Evolutionary conservation across 2,888 invertebrate species (phyloP).

Genomic region (Watsonalla binaria): DNA sequence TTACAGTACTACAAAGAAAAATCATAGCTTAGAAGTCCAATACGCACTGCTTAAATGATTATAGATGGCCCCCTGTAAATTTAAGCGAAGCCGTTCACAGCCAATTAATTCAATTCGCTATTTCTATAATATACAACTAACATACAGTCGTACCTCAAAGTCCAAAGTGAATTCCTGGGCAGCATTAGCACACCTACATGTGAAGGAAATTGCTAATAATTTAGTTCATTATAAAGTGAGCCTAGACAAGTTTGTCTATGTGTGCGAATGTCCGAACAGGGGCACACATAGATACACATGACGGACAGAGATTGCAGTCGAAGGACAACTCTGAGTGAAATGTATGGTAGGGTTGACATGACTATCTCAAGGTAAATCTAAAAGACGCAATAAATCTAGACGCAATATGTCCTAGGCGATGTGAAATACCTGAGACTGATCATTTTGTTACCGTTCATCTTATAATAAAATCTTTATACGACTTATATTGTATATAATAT

Average conservation of each 20-base stretch:
- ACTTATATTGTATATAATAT: too few species aligned
- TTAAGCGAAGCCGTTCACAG: neutral
- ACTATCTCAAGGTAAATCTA: conserved; percentile 1
- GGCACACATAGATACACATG: conserved; percentile 31
- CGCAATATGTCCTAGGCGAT: too few species aligned
- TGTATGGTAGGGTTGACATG: conserved; percentile 16
- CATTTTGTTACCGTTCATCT: too few species aligned
- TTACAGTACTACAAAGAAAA: too few species aligned
- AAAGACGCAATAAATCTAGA: too few species aligned
- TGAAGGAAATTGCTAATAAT: conserved; percentile 57
- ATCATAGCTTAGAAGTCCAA: too few species aligned
- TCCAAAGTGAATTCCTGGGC: conserved; percentile 20
- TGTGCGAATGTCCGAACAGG: conserved; percentile 24
- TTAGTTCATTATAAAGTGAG: conserved; percentile 43
- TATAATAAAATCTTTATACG: too few species aligned
- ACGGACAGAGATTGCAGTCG: conserved; percentile 39
- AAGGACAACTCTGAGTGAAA: conserved; percentile 41
- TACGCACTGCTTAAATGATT: too few species aligned
- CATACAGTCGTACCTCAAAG: conserved; percentile 13
- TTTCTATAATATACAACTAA: neutral
- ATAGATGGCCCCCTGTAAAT: too few species aligned
- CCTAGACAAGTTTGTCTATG: conserved; percentile 27
- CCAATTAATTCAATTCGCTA: neutral
- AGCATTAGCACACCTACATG: conserved; percentile 18
- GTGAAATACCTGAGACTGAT: too few species aligned